phyloP scores from a whole-genome alignment of 2,888 invertebrate genomes.

The Caradrina clavipalpis region DNA sequence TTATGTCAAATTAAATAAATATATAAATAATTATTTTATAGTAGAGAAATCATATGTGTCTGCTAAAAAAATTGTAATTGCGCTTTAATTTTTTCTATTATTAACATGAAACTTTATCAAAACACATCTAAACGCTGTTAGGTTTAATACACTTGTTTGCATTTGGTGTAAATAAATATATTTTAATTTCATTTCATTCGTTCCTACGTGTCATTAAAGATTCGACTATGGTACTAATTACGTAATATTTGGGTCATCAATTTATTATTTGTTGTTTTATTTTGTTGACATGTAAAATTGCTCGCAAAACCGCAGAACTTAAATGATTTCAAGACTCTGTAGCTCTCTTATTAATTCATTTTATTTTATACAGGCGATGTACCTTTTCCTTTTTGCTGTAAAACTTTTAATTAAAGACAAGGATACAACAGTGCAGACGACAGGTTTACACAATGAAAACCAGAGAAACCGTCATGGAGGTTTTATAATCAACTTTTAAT shows the following conservation, averaged over 20 bases:
- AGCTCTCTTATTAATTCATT: not conserved
- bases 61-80: not conserved
- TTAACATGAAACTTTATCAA: too few species aligned
- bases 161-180: not conserved
- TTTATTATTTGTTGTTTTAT: not conserved
- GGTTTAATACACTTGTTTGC: too few species aligned
- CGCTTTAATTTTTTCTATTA: too few species aligned
- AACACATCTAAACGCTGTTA: too few species aligned
- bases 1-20: too few species aligned
- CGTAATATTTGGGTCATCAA: too few species aligned
- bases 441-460: constrained; percentile 31
- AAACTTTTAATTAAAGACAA: constrained; percentile 43
- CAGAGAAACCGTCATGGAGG: not conserved
- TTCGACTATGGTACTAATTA: too few species aligned
- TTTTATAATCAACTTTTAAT: constrained; percentile 32
- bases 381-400: constrained; percentile 9
- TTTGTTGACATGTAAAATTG: not conserved
- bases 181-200: not conserved
- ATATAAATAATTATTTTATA: not conserved
- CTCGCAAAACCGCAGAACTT: too few species aligned
- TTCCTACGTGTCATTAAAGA: not conserved
- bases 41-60: too few species aligned
- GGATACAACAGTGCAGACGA: constrained; percentile 18
- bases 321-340: not conserved
- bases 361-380: constrained; percentile 17